Evolutionary conservation across 2,113 vertebrate genomes (phyloP).

Genomic region (Perccottus glenii): DNA sequence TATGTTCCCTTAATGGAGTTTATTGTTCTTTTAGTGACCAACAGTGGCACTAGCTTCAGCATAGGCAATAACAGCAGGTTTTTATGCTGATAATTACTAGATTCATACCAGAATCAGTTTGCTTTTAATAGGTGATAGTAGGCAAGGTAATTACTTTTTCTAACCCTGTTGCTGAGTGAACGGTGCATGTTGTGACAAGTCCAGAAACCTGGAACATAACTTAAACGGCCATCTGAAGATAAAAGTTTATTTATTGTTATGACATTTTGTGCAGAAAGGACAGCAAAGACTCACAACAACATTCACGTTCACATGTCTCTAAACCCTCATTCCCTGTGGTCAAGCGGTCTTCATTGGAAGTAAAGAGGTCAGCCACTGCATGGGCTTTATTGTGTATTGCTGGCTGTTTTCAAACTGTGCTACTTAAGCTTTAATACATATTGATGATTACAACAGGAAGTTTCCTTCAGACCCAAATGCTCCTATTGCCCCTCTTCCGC

Average conservation of each 20-base stretch:
- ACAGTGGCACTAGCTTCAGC: too few relatives aligned
- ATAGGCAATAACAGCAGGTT: too few relatives aligned
- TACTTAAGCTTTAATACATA: background rate
- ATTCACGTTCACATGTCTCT: conserved; percentile 31
- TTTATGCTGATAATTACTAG: too few relatives aligned
- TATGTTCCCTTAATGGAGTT: too few relatives aligned
- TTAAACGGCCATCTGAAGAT: background rate
- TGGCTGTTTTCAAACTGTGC: background rate
- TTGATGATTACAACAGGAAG: conserved; percentile 64
- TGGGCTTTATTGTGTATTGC: background rate
- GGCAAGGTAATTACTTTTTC: background rate
- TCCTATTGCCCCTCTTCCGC: conserved; percentile 70
- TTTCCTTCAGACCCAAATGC: conserved; percentile 69
- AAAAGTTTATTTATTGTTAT: conserved; percentile 35
- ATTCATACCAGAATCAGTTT: too few relatives aligned
- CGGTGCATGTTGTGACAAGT: conserved; percentile 46
- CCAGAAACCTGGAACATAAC: background rate
- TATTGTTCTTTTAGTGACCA: too few relatives aligned
- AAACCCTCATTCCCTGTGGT: conserved; percentile 17
- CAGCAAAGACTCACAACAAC: conserved; percentile 54
- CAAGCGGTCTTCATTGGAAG: conserved; percentile 48
- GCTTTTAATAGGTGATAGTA: too few relatives aligned
- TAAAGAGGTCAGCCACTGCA: conserved; percentile 66
- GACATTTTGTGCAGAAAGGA: conserved; percentile 70
- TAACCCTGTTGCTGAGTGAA: conserved; percentile 29